Evolutionary conservation across 2,888 invertebrate genomes (phyloP).

Genomic region (Erebia palarica): DNA sequence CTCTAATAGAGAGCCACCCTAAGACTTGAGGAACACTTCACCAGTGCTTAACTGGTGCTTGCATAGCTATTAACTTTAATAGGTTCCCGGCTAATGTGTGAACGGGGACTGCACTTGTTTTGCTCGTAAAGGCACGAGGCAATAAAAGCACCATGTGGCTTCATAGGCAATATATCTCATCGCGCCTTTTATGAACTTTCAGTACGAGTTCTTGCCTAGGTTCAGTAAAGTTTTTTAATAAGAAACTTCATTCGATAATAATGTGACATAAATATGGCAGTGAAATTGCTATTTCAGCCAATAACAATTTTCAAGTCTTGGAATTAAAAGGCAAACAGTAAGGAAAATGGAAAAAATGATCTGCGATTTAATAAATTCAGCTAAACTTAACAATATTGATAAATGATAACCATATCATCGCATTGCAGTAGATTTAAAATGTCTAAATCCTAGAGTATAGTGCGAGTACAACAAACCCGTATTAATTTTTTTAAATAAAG

Average conservation of each 20-base stretch:
- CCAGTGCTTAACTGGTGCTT: not conserved
- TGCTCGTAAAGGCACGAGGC: constrained; percentile 13
- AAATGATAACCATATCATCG: no score
- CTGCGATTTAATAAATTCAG: no score
- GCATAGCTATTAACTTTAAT: constrained; percentile 16
- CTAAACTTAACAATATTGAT: no score
- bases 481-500: no score
- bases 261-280: no score
- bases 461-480: no score
- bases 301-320: no score
- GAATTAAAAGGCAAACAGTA: no score
- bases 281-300: no score
- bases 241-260: not conserved
- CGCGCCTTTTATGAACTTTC: constrained; percentile 2
- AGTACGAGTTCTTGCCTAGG: not conserved
- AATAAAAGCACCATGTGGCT: constrained; percentile 22
- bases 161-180: constrained; percentile 19
- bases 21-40: not conserved
- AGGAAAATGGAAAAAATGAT: no score
- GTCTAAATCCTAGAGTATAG: no score
- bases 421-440: no score
- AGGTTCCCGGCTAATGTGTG: constrained; percentile 23
- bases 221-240: constrained; percentile 1
- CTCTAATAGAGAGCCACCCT: not conserved
- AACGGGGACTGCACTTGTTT: constrained; percentile 23